Base-by-base conservation (phyloP, 1,140 invertebrate species). In the Anadara kagoshimensis region DNA sequence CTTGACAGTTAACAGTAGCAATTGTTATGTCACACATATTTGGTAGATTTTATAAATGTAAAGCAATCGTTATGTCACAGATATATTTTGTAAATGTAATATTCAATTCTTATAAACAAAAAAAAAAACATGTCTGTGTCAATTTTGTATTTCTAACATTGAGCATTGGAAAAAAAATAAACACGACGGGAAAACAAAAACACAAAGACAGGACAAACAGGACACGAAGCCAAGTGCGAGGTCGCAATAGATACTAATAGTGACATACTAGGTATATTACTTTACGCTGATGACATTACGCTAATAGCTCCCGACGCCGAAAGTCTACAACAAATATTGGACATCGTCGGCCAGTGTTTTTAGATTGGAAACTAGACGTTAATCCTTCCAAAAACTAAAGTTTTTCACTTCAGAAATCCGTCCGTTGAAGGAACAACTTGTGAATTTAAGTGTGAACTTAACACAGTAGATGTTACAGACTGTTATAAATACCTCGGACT, bases 401-500 rank as follows among this genome's bases (percentile, higher is more conserved):
- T 69, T 20, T 54, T 69, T 20, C 44, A 69, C 20, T 69, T 69
- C n/a, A 41, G 67, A 7, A 51, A 14, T 5, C 56, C 26, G 5
- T 69, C 67, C 12, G 16, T 45, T 14, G 14, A 44, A 11, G 16
- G 22, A 36, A 68, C 65, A 26, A 45, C 20, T 7, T 43, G 22
- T 43, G 41, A n/a, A 16, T 57, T 68, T 26, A 4, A 58, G 18
- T 68, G 65, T 57, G 36, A 44, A 18, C 14, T 16, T 41, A 26
- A 56, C 11, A 16, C n/a, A 41, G 24, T 68, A 14, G 18, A 57
- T 68, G 36, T 11, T 69, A 69, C 43, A n/a, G n/a, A n/a, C n/a
- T n/a, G n/a, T n/a, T n/a, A n/a, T n/a, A 69, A 69, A 54, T 69
- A 69, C 36, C 53, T 49, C 11, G 67, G 67, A 16, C 7, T 59